phyloP scores from a whole-genome alignment of 2,888 invertebrate species.

The Formica aserva region DNA sequence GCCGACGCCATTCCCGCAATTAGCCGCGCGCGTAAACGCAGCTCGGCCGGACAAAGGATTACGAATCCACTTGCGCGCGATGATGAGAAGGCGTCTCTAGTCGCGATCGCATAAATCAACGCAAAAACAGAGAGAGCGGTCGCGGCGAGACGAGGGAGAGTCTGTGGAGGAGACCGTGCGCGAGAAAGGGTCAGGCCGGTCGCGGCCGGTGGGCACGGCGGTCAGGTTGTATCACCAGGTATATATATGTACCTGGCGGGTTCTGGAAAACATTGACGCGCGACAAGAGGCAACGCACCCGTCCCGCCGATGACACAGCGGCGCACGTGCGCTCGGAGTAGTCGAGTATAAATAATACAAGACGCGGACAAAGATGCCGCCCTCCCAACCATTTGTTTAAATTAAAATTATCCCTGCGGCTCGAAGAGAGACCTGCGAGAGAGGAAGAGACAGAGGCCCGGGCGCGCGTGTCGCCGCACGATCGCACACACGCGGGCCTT shows the following conservation, averaged over 20 bases:
- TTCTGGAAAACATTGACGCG: conserved; percentile 83
- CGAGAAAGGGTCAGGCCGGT: conserved; percentile 38
- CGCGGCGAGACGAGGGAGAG: conserved; percentile 48
- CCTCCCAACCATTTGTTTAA: conserved; percentile 85
- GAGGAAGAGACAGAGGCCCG: neutral
- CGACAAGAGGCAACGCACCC: conserved; percentile 80
- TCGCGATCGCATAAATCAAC: conserved; percentile 76
- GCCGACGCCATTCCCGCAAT: conserved; percentile 49
- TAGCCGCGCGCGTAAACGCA: conserved; percentile 50
- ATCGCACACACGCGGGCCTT: conserved; percentile 68
- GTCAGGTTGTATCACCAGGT: conserved; percentile 56
- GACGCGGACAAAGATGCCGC: conserved; percentile 86
- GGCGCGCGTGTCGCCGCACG: conserved; percentile 54
- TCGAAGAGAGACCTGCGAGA: neutral
- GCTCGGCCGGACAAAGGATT: conserved; percentile 55
- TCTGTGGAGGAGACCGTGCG: conserved; percentile 25
- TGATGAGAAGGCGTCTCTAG: conserved; percentile 70
- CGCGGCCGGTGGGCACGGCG: conserved; percentile 24
- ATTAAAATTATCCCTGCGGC: conserved; percentile 84
- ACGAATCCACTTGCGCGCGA: conserved; percentile 56
- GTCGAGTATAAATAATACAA: conserved; percentile 85
- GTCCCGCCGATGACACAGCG: conserved; percentile 84
- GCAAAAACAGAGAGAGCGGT: conserved; percentile 66
- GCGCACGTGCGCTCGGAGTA: conserved; percentile 84
- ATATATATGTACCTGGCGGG: conserved; percentile 75